Percentiles rank a stretch among this genome's conserved stretches.
Conservation (phyloP, 2,888 invertebrate species). For the Dynastes grantii region DNA sequence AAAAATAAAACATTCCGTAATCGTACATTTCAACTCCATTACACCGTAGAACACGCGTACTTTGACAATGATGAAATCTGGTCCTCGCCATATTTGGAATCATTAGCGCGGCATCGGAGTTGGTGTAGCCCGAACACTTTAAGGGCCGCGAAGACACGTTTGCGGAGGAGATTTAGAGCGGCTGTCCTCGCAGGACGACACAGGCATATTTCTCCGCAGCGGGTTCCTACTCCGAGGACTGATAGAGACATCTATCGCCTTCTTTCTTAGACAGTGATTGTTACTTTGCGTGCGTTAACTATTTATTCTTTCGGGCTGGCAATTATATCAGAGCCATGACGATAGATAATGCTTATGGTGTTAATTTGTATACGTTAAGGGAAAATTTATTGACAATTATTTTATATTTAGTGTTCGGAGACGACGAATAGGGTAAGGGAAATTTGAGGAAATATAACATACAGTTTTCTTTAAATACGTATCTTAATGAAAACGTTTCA, state of each 20-base stretch:
- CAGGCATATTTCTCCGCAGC: slow-evolving; percentile 58
- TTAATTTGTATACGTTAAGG: slow-evolving; percentile 40
- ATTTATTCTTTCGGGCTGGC: slow-evolving; percentile 45
- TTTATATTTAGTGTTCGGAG: slow-evolving; percentile 6
- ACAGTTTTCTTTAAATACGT: too few relatives aligned
- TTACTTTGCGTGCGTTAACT: slow-evolving; percentile 53
- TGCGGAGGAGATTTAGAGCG: slow-evolving; percentile 56
- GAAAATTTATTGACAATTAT: slow-evolving; percentile 32
- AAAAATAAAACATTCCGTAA: neutral
- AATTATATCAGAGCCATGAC: slow-evolving; percentile 26
- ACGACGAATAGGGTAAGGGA: neutral
- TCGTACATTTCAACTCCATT: slow-evolving; percentile 18
- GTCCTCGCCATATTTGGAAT: slow-evolving; percentile 49
- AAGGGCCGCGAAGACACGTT: slow-evolving; percentile 55
- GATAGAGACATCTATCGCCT: slow-evolving; percentile 58
- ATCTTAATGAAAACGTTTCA: too few relatives aligned
- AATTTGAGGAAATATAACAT: neutral
- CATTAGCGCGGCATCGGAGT: slow-evolving; percentile 52
- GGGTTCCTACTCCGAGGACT: slow-evolving; percentile 53
- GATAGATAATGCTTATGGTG: slow-evolving; percentile 41
- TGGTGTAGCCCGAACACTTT: slow-evolving; percentile 49
- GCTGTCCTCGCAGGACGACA: slow-evolving; percentile 56
- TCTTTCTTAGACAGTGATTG: slow-evolving; percentile 56
- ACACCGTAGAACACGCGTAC: slow-evolving; percentile 32
- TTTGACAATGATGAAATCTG: slow-evolving; percentile 44